A percentile compares a stretch with the other conserved stretches of the same genome.
Evolutionary conservation across 2,113 vertebrate genomes (phyloP).

Genomic region (Corydoras sp.): DNA sequence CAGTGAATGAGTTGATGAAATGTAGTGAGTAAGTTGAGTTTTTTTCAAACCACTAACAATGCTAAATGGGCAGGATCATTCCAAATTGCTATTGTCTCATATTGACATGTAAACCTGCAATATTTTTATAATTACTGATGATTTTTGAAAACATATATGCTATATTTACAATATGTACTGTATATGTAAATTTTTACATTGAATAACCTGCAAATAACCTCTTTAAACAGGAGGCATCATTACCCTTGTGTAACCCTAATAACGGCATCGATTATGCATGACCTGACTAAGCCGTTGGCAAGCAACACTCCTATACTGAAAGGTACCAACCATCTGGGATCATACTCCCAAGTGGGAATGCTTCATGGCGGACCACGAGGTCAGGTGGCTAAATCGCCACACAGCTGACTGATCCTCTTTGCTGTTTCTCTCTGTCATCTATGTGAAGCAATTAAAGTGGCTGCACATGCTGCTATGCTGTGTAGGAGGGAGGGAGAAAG

Average conservation of each 20-base stretch:
- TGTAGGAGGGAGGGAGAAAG: constrained; percentile 54
- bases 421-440: constrained; percentile 51
- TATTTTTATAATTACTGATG: too few relatives aligned
- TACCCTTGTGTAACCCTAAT: constrained; percentile 45
- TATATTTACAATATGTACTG: too few relatives aligned
- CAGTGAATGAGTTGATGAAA: too few relatives aligned
- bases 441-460: constrained; percentile 52
- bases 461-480: constrained; percentile 38
- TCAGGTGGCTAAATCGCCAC: constrained; percentile 52
- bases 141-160: too few relatives aligned
- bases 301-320: constrained; percentile 23
- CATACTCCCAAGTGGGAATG: neutral
- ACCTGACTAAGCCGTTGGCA: constrained; percentile 45
- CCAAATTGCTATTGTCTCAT: too few relatives aligned
- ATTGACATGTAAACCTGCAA: too few relatives aligned
- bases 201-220: neutral
- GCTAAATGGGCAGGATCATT: too few relatives aligned
- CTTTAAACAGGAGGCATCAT: constrained; percentile 1
- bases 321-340: neutral
- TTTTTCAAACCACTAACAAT: too few relatives aligned
- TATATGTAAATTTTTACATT: too few relatives aligned
- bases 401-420: constrained; percentile 55
- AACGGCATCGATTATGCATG: constrained; percentile 57
- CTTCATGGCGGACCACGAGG: constrained; percentile 43
- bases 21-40: too few relatives aligned